Evolutionary conservation across 2,113 vertebrate species (phyloP), one percentile per base, ranked within the genome.

Genomic region (Sardina pilchardus): DNA sequence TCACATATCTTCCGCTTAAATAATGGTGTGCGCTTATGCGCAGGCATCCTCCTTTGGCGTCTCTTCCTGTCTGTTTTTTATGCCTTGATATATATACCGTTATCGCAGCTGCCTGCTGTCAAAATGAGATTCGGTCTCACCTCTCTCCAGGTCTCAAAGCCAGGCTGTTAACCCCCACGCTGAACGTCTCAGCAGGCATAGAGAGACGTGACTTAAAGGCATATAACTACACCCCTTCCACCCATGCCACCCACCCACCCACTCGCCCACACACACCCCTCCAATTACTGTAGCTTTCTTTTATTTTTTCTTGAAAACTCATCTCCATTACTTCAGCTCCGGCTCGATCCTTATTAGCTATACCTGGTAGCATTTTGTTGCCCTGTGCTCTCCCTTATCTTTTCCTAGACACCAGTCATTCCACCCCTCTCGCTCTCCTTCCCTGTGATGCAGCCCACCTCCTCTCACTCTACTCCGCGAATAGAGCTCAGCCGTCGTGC

Each of bases 71-170:
- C 75, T 83, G 63, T 63, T 85, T 75, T 75, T 59, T 30, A 63
- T 85, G 42, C 48, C 80, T 59, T 82, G 59, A 36, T 86, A 59
- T 89, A 67, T 85, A 59, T 81, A 53, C 82, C 39, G 14, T 63
- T 59, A 83, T 86, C 81, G 78, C 67, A 59, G 82, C 26, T 78
- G 19, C 71, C 71, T 78, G 71, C 71, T 78, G 71, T 78, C 71
- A 36, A 34, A 78, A 34, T 36, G 71, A 78, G 71, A 34, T 78
- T 34, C 71, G 12, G 9, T 75, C 34, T 78, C 71, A 16, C 71
- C 34, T 78, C 71, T 2, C 67, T 36, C 9, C 16, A 6, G 71
- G 71, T 78, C 30, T 78, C 34, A 36, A 36, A 78, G 71, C 71
- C 71, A 17, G 34, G 30, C 71, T 78, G 26, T 78, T 78, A 78